Conservation (phyloP, 2,888 invertebrate species). For the Ormyrus thymus region DNA sequence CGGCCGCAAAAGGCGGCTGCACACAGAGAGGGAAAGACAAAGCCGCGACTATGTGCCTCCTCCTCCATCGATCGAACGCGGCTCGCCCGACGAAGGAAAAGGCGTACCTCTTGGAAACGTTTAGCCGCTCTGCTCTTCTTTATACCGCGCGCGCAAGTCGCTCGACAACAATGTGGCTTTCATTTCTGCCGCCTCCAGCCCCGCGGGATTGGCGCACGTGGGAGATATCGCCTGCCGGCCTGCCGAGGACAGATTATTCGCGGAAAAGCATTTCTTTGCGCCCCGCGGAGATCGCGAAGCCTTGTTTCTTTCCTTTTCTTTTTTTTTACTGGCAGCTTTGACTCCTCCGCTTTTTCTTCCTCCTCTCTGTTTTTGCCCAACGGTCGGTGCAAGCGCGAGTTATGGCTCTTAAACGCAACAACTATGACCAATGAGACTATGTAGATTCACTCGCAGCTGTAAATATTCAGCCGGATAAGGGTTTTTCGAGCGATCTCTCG, state of each 20-base stretch:
- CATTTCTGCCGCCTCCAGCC: conserved; percentile 54
- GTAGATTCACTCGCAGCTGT: conserved; percentile 39
- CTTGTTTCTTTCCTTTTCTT: not conserved
- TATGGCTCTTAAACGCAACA: conserved; percentile 1
- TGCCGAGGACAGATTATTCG: conserved; percentile 42
- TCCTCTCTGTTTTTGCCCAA: not conserved
- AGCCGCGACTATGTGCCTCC: conserved; percentile 30
- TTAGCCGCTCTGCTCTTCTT: conserved; percentile 60
- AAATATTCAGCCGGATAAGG: conserved; percentile 38
- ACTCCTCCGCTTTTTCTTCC: not conserved
- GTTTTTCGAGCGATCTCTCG: not conserved
- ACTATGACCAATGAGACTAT: conserved; percentile 41
- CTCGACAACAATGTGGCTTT: conserved; percentile 53
- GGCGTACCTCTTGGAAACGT: conserved; percentile 69
- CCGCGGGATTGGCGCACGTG: conserved; percentile 16
- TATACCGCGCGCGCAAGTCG: conserved; percentile 19
- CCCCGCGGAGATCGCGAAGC: not conserved
- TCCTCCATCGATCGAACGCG: conserved; percentile 57
- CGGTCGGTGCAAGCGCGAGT: not conserved
- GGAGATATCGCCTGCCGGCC: conserved; percentile 23
- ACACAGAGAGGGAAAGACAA: conserved; percentile 42
- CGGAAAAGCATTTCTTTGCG: conserved; percentile 50
- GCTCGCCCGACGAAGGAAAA: conserved; percentile 36
- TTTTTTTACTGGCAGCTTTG: not conserved
- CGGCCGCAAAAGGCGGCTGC: conserved; percentile 57